A percentile compares a stretch with the other conserved stretches of the same genome.
Conservation (phyloP, 2,888 invertebrate genomes). For the Sisyra terminalis region DNA sequence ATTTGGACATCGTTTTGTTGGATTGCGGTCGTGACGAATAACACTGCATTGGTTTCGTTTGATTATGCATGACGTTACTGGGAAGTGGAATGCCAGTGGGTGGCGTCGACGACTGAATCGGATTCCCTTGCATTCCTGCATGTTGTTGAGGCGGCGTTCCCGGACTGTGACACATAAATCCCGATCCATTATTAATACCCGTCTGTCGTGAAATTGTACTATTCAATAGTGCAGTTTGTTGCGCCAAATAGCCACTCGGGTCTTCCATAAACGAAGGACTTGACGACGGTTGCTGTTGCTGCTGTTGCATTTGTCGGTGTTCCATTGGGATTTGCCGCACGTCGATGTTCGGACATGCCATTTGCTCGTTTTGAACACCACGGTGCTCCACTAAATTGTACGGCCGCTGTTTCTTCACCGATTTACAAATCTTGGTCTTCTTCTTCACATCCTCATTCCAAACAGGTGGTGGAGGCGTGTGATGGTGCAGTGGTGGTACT, state of each 20-base stretch:
- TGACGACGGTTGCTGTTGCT: constrained; percentile 19
- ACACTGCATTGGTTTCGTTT: constrained; percentile 4
- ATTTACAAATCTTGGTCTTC: constrained; percentile 35
- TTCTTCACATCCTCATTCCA: constrained; percentile 43
- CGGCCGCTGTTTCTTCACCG: constrained; percentile 34
- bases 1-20: background rate
- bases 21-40: constrained; percentile 1
- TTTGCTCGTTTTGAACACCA: constrained; percentile 12
- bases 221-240: constrained; percentile 74
- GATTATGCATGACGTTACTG: background rate
- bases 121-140: constrained; percentile 8
- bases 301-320: constrained; percentile 23
- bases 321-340: constrained; percentile 35
- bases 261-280: constrained; percentile 81
- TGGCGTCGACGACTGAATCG: constrained; percentile 8
- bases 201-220: constrained; percentile 60
- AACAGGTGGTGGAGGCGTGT: constrained; percentile 37
- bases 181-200: constrained; percentile 14
- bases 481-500: constrained; percentile 57
- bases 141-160: constrained; percentile 23
- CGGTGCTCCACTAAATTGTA: constrained; percentile 23
- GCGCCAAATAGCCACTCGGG: constrained; percentile 78
- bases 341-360: constrained; percentile 41
- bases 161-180: constrained; percentile 1
- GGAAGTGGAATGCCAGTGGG: constrained; percentile 1